Conservation (phyloP, 2,888 invertebrate species). For the Microplitis deprimator region DNA sequence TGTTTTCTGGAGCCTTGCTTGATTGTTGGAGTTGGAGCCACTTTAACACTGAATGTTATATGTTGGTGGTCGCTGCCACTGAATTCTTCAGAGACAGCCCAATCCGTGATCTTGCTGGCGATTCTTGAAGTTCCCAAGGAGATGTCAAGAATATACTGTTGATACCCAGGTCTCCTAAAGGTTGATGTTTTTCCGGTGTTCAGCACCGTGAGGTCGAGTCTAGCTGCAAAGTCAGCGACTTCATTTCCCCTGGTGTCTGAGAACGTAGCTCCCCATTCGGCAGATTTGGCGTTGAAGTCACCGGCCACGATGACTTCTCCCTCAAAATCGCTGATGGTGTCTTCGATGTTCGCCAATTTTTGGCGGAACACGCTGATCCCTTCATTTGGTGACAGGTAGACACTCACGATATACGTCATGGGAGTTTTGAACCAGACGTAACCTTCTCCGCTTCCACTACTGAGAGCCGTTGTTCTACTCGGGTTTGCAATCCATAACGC, state of each 20-base stretch:
- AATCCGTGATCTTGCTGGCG: slow-evolving; percentile 19
- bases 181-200: background rate
- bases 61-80: slow-evolving; percentile 41
- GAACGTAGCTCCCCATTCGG: slow-evolving; percentile 5
- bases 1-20: background rate
- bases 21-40: background rate
- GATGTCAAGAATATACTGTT: slow-evolving; percentile 37
- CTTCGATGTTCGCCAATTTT: slow-evolving; percentile 37
- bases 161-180: slow-evolving; percentile 37
- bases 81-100: slow-evolving; percentile 34
- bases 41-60: slow-evolving; percentile 23
- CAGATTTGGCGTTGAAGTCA: slow-evolving; percentile 15
- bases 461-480: background rate
- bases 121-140: slow-evolving; percentile 25
- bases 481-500: slow-evolving; percentile 40
- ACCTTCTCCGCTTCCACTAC: slow-evolving; percentile 24
- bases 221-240: slow-evolving; percentile 12
- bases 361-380: slow-evolving; percentile 31
- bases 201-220: slow-evolving; percentile 1
- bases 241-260: slow-evolving; percentile 3
- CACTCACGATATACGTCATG: background rate
- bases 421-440: slow-evolving; percentile 39
- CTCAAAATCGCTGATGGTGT: background rate
- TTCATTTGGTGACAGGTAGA: slow-evolving; percentile 47
- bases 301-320: background rate